These are phyloP conservation scores for Dendrolimus pini DNA, from an alignment of 2,888 invertebrate species.

Conservation along the genomic window DNA sequence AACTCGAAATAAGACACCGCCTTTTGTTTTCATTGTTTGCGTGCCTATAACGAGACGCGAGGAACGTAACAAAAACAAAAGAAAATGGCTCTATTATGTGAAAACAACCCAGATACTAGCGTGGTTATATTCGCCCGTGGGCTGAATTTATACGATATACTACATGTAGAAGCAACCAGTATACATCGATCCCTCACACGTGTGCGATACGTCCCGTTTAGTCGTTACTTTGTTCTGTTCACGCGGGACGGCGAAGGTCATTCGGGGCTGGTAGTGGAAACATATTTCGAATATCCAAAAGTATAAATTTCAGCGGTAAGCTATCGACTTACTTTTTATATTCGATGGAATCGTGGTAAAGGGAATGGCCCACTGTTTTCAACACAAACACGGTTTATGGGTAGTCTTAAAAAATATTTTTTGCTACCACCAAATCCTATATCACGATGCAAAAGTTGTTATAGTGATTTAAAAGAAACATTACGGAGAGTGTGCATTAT, in stretches of 20 bases:
- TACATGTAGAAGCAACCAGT: constrained; percentile 53
- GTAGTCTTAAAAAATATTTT: constrained; percentile 17
- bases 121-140: constrained; percentile 73
- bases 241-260: constrained; percentile 21
- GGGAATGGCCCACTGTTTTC: constrained; percentile 67
- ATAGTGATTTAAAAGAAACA: constrained; percentile 1
- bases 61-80: constrained; percentile 72
- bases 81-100: constrained; percentile 76
- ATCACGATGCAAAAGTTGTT: background rate
- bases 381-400: constrained; percentile 59
- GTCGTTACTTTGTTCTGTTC: background rate
- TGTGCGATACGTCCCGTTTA: constrained; percentile 10
- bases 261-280: constrained; percentile 34
- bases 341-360: constrained; percentile 60
- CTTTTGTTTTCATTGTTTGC: constrained; percentile 72
- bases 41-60: constrained; percentile 64
- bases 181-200: constrained; percentile 32
- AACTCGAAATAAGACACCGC: constrained; percentile 62
- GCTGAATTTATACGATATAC: constrained; percentile 74
- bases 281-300: constrained; percentile 75
- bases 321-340: constrained; percentile 77
- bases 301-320: constrained; percentile 74
- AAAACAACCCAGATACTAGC: constrained; percentile 71
- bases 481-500: too few relatives aligned
- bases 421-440: background rate